These are phyloP conservation scores for Caenorhabditis uteleia DNA, from an alignment of 2,888 invertebrate species.

Conservation along the genomic window DNA sequence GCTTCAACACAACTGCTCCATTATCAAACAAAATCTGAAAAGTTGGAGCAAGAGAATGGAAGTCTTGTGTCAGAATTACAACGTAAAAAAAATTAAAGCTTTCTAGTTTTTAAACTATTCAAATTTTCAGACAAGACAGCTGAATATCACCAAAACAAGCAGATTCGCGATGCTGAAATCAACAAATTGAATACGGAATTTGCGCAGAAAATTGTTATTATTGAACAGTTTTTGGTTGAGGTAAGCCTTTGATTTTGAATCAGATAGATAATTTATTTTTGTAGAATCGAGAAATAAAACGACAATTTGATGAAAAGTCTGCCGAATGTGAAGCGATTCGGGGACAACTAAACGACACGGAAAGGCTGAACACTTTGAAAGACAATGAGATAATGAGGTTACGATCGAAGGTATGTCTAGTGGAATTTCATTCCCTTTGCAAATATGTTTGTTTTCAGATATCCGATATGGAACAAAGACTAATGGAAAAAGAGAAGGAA, in stretches of 20 bases:
- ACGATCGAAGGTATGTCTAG: constrained; percentile 8
- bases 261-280: neutral
- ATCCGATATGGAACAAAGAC: neutral
- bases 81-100: neutral
- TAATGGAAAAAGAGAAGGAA: neutral
- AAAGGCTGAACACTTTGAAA: neutral
- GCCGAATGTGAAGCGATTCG: constrained; percentile 26
- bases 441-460: neutral
- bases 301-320: constrained; percentile 17
- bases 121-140: constrained; percentile 5
- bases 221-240: constrained; percentile 28
- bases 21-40: neutral
- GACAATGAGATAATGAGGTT: constrained; percentile 12
- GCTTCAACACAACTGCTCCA: neutral
- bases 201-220: constrained; percentile 18
- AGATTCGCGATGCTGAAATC: constrained; percentile 8
- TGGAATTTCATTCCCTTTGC: no score
- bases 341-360: constrained; percentile 14
- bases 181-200: constrained; percentile 19
- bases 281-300: constrained; percentile 18
- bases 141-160: constrained; percentile 4
- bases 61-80: neutral
- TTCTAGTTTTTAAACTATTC: neutral
- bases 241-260: neutral
- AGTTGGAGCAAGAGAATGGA: neutral